These are phyloP conservation scores for Macropis europaea DNA, from an alignment of 2,888 invertebrate genomes.

Conservation along the genomic window DNA sequence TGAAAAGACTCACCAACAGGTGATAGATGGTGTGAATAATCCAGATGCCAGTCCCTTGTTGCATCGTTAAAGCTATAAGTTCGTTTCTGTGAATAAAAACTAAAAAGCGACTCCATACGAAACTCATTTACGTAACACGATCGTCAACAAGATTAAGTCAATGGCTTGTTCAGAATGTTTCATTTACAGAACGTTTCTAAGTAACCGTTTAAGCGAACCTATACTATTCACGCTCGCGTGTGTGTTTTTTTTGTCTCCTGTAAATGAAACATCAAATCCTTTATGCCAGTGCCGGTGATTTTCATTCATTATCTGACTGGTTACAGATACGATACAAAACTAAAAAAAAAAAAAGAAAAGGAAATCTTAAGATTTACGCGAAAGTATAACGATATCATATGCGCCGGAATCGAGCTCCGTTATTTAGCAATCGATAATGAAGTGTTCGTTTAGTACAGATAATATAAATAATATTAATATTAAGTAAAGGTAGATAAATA, in stretches of 20 bases:
- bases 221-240: neutral
- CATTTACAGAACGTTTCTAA: constrained; percentile 40
- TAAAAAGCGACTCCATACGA: constrained; percentile 58
- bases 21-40: constrained; percentile 57
- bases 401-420: constrained; percentile 20
- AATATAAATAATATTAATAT: constrained; percentile 54
- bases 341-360: constrained; percentile 12
- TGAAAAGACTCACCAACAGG: constrained; percentile 59
- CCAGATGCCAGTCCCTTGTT: constrained; percentile 57
- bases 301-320: constrained; percentile 30
- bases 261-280: constrained; percentile 54
- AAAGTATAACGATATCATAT: constrained; percentile 15
- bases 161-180: constrained; percentile 53
- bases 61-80: constrained; percentile 58
- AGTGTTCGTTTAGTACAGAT: constrained; percentile 20
- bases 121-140: constrained; percentile 53
- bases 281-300: constrained; percentile 65
- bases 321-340: constrained; percentile 24
- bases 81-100: constrained; percentile 58
- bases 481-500: constrained; percentile 52
- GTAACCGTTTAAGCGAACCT: constrained; percentile 12
- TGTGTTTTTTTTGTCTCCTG: constrained; percentile 7
- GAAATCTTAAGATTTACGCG: constrained; percentile 14
- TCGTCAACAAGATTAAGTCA: constrained; percentile 59
- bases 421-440: constrained; percentile 19